phyloP scores from a whole-genome alignment of 2,888 invertebrate genomes.

The Tridacna gigas region DNA sequence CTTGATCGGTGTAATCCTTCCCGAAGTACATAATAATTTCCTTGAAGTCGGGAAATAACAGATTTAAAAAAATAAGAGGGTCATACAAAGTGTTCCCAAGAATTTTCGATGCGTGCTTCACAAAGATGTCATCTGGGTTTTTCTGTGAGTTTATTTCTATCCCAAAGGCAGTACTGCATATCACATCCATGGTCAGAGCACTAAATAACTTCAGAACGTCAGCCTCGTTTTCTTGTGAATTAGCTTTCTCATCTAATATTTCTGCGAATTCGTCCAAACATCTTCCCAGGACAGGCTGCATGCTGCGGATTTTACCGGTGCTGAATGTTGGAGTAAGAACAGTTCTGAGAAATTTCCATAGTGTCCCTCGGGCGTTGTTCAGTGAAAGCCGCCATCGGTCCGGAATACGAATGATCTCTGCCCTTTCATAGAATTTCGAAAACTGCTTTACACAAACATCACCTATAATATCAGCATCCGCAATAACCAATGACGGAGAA shows the following conservation, averaged over 20 bases:
- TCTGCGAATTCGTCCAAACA: conserved; percentile 50
- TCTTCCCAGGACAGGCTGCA: conserved; percentile 49
- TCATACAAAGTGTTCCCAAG: conserved; percentile 26
- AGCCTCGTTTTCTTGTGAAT: conserved; percentile 29
- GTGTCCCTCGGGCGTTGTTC: conserved; percentile 45
- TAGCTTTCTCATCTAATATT: conserved; percentile 29
- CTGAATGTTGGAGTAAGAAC: conserved; percentile 57
- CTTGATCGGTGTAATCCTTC: conserved; percentile 34
- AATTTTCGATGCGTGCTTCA: conserved; percentile 56
- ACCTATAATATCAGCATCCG: conserved; percentile 67
- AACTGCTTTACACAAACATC: conserved; percentile 66
- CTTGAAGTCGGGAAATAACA: conserved; percentile 51
- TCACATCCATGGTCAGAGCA: conserved; percentile 65
- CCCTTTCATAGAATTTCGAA: conserved; percentile 63
- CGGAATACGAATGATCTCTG: conserved; percentile 16
- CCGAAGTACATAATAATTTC: conserved; percentile 25
- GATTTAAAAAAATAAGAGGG: conserved; percentile 37
- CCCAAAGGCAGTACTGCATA: conserved; percentile 65
- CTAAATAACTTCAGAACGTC: conserved; percentile 48
- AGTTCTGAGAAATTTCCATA: conserved; percentile 63
- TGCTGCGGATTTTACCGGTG: conserved; percentile 52
- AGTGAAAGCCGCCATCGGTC: conserved; percentile 38
- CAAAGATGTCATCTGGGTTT: conserved; percentile 61
- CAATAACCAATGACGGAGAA: conserved; percentile 50
- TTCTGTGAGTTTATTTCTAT: conserved; percentile 65